A percentile compares a stretch with the other conserved stretches of the same genome.
Evolutionary conservation across 2,888 invertebrate genomes (phyloP).

Genomic region (Catocala nupta): DNA sequence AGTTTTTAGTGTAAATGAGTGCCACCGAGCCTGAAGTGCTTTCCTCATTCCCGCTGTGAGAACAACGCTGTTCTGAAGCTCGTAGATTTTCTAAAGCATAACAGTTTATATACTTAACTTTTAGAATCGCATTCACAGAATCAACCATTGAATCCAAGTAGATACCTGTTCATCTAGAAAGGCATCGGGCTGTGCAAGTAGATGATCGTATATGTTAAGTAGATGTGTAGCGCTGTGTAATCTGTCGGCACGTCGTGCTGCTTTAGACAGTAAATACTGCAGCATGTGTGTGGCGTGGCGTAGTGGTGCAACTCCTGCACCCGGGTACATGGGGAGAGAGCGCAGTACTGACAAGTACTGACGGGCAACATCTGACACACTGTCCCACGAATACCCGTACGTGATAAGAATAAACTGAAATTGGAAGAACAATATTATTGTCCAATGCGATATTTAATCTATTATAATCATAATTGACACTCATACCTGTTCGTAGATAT

Average conservation of each 20-base stretch:
- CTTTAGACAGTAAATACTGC: conserved; percentile 79
- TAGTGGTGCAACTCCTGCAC: conserved; percentile 89
- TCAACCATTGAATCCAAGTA: background rate
- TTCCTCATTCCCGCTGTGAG: conserved; percentile 74
- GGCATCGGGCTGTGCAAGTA: conserved; percentile 86
- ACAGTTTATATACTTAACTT: background rate
- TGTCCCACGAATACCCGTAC: conserved; percentile 89
- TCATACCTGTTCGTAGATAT: conserved; percentile 89
- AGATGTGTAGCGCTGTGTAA: conserved; percentile 89
- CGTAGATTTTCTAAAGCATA: conserved; percentile 76
- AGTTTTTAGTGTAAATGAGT: conserved; percentile 71
- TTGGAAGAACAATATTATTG: too few species aligned
- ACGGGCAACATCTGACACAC: conserved; percentile 85
- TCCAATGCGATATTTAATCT: too few species aligned
- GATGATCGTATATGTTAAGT: conserved; percentile 84
- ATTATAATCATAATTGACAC: too few species aligned
- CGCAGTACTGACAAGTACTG: conserved; percentile 86
- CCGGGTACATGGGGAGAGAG: conserved; percentile 86
- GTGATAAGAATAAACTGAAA: conserved; percentile 78
- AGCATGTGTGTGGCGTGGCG: conserved; percentile 87
- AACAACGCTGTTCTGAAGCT: conserved; percentile 75
- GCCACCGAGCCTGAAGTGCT: conserved; percentile 62
- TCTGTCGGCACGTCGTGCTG: conserved; percentile 68
- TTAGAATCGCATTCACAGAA: too few species aligned
- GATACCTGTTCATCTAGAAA: conserved; percentile 91